Conservation (phyloP, 2,888 invertebrate species). For the Leptura quadrifasciata region DNA sequence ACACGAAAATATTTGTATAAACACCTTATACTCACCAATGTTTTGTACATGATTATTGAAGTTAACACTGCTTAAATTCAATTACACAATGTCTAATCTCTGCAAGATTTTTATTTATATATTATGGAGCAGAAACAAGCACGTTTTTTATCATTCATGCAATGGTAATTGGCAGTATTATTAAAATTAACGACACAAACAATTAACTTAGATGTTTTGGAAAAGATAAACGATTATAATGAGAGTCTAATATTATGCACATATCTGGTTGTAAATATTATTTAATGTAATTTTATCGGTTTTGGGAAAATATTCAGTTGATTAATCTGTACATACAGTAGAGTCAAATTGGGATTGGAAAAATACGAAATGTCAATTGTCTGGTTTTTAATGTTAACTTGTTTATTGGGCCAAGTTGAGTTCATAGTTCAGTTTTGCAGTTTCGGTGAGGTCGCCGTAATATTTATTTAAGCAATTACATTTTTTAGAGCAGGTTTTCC, state of each 20-base stretch:
- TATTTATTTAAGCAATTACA: no score
- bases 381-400: no score
- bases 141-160: constrained; percentile 3
- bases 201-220: constrained; percentile 15
- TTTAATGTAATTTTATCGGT: not conserved
- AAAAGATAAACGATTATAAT: not conserved
- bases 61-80: not conserved
- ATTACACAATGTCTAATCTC: not conserved
- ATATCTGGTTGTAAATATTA: not conserved
- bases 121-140: not conserved
- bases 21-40: constrained; percentile 9
- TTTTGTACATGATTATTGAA: not conserved
- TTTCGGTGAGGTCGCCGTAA: no score
- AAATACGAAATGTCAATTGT: no score
- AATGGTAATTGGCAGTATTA: constrained; percentile 9
- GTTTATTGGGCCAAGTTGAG: no score
- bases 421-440: no score
- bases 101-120: constrained; percentile 20
- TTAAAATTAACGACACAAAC: constrained; percentile 10
- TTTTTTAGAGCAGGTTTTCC: no score
- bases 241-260: not conserved
- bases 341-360: no score
- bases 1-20: not conserved
- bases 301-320: no score
- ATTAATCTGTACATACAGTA: no score